A percentile compares a stretch with the other conserved stretches of the same genome.
These are phyloP conservation scores for Cebus imitator DNA, from an alignment of 2,113 vertebrate genomes.

Conservation along the genomic window DNA sequence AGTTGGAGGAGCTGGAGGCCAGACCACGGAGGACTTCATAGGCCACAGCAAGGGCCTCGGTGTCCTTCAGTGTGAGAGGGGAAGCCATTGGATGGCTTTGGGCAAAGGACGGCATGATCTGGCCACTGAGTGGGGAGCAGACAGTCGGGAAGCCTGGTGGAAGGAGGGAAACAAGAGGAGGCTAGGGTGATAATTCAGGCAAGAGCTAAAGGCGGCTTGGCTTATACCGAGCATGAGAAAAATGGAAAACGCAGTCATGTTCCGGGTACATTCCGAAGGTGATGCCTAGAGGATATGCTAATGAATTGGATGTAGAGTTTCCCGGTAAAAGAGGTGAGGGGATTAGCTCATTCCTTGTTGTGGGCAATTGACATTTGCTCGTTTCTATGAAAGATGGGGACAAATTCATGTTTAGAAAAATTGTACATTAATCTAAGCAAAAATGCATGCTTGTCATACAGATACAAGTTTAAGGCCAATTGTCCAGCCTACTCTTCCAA, in stretches of 20 bases:
- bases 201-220: not conserved
- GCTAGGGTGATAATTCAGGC: not conserved
- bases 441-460: not conserved
- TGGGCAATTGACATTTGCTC: not conserved
- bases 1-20: accelerated
- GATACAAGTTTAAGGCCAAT: not conserved
- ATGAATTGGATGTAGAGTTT: not conserved
- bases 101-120: not conserved
- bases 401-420: not conserved
- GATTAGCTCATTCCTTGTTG: not conserved
- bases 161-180: not conserved
- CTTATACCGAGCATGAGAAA: not conserved
- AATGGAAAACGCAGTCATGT: accelerated
- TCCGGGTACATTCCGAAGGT: not conserved
- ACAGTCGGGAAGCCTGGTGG: not conserved
- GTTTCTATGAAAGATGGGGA: not conserved
- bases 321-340: not conserved
- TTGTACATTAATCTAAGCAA: not conserved
- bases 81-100: not conserved
- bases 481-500: not conserved
- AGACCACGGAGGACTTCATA: accelerated
- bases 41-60: accelerated
- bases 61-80: not conserved
- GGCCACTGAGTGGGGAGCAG: not conserved
- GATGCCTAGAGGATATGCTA: not conserved